Conservation (phyloP, 1,140 invertebrate genomes). For the Zelostemma sp. region DNA sequence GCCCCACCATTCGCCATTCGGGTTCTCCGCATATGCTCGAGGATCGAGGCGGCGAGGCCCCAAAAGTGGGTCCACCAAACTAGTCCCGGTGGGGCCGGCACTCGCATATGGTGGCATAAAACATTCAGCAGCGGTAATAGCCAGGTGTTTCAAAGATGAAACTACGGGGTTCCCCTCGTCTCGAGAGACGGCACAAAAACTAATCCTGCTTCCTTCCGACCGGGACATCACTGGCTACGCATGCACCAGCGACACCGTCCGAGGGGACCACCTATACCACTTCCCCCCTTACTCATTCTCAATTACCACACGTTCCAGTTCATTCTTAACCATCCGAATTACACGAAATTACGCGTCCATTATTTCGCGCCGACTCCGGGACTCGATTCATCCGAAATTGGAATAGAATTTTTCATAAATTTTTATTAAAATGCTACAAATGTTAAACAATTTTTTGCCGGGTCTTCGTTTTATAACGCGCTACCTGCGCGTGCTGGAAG, state of each 20-base stretch:
- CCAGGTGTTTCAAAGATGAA: conserved; percentile 69
- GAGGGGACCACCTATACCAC: conserved; percentile 36
- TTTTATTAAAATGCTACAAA: too few relatives aligned
- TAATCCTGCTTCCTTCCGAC: conserved; percentile 68
- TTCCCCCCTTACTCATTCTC: conserved; percentile 9
- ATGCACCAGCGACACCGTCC: conserved; percentile 27
- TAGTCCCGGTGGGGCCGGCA: conserved; percentile 66
- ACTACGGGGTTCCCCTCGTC: conserved; percentile 53
- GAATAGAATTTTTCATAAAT: too few relatives aligned
- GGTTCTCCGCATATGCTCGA: conserved; percentile 48
- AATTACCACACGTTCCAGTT: conserved; percentile 34
- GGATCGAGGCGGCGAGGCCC: conserved; percentile 56
- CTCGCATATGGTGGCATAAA: conserved; percentile 64
- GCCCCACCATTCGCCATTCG: conserved; percentile 12
- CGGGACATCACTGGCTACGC: conserved; percentile 49
- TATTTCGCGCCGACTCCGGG: too few relatives aligned
- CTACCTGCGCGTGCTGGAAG: conserved; percentile 9
- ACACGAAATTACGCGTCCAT: too few relatives aligned
- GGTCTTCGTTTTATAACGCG: not conserved
- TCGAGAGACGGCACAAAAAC: conserved; percentile 60
- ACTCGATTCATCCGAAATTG: too few relatives aligned
- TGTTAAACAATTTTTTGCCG: too few relatives aligned
- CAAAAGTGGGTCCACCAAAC: conserved; percentile 64
- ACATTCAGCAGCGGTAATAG: conserved; percentile 61
- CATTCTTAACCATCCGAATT: conserved; percentile 15